These are phyloP conservation scores for Eurystomus glaucurus DNA, from an alignment of 2,797 vertebrate genomes.

Conservation along the genomic window DNA sequence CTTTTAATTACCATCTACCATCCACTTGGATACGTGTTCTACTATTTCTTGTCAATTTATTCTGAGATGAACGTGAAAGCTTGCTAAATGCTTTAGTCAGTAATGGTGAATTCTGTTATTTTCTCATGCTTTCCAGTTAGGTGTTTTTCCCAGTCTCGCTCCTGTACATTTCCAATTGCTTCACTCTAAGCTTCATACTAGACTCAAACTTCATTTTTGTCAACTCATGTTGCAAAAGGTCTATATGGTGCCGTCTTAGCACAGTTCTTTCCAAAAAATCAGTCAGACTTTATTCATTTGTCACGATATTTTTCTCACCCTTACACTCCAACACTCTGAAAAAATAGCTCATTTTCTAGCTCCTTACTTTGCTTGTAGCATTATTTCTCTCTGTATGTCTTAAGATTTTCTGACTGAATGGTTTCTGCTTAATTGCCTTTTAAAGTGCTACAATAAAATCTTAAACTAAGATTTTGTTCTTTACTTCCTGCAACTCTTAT, in stretches of 20 bases:
- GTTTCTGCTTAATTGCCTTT: not conserved
- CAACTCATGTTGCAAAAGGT: not conserved
- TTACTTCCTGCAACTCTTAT: not conserved
- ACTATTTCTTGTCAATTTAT: not conserved
- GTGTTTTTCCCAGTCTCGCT: not conserved
- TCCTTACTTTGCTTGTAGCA: not conserved
- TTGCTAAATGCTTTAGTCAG: not conserved
- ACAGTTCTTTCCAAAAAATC: not conserved
- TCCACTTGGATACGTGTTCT: not conserved
- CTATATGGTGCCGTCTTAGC: not conserved
- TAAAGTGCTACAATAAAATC: not conserved
- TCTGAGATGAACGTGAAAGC: not conserved
- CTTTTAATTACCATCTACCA: not conserved
- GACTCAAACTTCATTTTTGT: not conserved
- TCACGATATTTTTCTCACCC: not conserved
- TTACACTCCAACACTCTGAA: not conserved
- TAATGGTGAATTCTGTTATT: not conserved
- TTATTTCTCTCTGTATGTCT: not conserved
- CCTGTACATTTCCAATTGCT: not conserved
- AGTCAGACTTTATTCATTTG: not conserved
- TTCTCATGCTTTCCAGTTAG: not conserved
- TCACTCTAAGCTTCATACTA: not conserved
- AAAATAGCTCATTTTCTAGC: not conserved
- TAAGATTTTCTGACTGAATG: not conserved
- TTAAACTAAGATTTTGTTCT: not conserved